Evolutionary conservation across 2,797 vertebrate species (phyloP), one percentile per base, ranked within the genome.

Genomic region (Sternotherus odoratus): DNA sequence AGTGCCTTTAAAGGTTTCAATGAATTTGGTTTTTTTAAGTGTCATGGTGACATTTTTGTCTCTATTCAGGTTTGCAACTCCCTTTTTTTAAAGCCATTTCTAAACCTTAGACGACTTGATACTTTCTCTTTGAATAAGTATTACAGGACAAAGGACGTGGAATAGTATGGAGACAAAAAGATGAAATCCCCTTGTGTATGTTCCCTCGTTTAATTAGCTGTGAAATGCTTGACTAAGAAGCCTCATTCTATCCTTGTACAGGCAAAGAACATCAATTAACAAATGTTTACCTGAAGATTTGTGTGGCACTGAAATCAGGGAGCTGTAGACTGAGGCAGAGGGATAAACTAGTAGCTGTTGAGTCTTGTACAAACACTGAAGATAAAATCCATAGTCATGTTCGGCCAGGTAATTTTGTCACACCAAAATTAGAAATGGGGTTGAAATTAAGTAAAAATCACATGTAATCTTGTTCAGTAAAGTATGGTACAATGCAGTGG

Each of bases 361-460:
- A n/a, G 39, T 49, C 57, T 56, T 19, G 16, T 17, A 23, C 77
- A 87, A 75, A 81, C 53, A 82, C 9, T 74, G 53, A 23, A 85
- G 60, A 21, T 49, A 77, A 66, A 28, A 50, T 50, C 72, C 85
- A 72, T 46, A 87, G 57, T 82, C n/a, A 50, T 43, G 39, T 78
- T 85, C 0, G 0, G 50, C 60, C 83, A 24, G 23, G 50, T 77
- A 80, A 53, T 77, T 79, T 36, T 78, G 77, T 82, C 80, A 49
- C 69, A 56, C 75, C 72, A 86, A 82, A 96, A 91, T 87, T n/a
- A 86, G 86, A 87, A 82, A 78, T 28, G 26, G 46, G 82, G 69
- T 4, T 56, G 79, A 86, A 97, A 95, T 96, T 43, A 95, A 96
- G 92, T 63, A 83, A 51, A 92, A 96, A 82, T 82, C 84, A 77